A percentile compares a stretch with the other conserved stretches of the same genome.
These are phyloP conservation scores for Elysia crispata DNA, from an alignment of 2,888 invertebrate genomes.

Conservation along the genomic window DNA sequence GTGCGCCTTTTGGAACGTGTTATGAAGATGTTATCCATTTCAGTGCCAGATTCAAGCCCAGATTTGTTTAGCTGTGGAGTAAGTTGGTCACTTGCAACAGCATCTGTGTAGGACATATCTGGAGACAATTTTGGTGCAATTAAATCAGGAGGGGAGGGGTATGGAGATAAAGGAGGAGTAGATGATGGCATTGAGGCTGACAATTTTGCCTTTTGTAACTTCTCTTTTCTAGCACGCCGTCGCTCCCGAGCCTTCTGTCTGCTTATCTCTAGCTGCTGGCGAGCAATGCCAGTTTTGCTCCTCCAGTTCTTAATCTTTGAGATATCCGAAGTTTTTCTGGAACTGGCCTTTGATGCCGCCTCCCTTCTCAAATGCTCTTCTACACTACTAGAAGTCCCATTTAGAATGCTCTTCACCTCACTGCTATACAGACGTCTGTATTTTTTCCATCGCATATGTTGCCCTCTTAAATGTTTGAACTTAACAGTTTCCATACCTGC, in stretches of 20 bases:
- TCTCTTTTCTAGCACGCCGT: not conserved
- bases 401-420: constrained; percentile 53
- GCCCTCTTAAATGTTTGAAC: constrained; percentile 63
- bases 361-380: not conserved
- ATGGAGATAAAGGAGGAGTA: not conserved
- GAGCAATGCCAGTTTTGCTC: constrained; percentile 52
- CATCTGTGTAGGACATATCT: constrained; percentile 27
- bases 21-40: constrained; percentile 3
- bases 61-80: not conserved
- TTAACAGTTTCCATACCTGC: constrained; percentile 56
- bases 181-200: not conserved
- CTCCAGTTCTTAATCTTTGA: constrained; percentile 73
- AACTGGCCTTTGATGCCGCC: not conserved
- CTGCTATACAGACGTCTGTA: constrained; percentile 63
- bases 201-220: not conserved
- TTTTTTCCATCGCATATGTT: constrained; percentile 66
- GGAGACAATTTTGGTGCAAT: constrained; percentile 1
- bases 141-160: not conserved
- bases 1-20: constrained; percentile 23
- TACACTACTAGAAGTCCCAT: not conserved
- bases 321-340: constrained; percentile 64
- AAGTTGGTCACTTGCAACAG: constrained; percentile 24
- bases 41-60: not conserved
- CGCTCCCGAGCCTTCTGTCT: not conserved
- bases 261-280: not conserved